These are phyloP conservation scores for Amazonetta brasiliensis DNA, from an alignment of 2,797 vertebrate species.

Conservation along the genomic window DNA sequence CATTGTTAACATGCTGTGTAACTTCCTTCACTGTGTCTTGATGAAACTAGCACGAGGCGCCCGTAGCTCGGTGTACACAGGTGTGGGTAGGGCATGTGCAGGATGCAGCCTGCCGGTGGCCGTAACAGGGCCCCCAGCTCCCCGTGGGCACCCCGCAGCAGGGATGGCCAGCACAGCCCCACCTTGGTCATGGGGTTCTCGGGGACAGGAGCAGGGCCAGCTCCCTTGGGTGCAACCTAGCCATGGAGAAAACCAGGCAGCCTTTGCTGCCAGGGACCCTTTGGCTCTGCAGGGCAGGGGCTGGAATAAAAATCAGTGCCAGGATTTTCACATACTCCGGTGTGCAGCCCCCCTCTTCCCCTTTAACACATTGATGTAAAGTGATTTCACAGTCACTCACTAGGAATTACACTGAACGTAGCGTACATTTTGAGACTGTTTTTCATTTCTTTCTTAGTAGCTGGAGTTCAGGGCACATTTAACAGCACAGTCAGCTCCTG, in stretches of 20 bases:
- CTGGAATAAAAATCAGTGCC: background rate
- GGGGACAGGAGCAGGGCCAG: background rate
- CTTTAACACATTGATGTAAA: background rate
- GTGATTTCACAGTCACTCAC: background rate
- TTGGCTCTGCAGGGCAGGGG: background rate
- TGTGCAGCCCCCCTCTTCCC: background rate
- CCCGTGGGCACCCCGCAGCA: fast-evolving
- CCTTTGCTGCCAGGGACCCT: background rate
- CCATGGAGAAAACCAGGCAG: background rate
- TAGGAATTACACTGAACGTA: background rate
- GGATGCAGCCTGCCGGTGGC: background rate
- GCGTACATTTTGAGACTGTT: background rate
- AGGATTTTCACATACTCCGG: background rate
- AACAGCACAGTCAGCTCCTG: background rate
- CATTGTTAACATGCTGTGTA: background rate
- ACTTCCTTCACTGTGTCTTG: background rate
- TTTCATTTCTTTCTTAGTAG: background rate
- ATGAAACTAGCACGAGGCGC: background rate
- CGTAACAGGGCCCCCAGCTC: background rate
- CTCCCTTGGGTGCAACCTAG: background rate
- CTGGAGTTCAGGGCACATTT: background rate
- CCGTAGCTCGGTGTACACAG: background rate
- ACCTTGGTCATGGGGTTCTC: background rate
- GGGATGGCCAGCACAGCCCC: background rate
- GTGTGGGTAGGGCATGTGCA: background rate